Percentiles rank a stretch among this genome's conserved stretches.
phyloP scores from a whole-genome alignment of 2,888 invertebrate species.

The Drosophila cracens region DNA sequence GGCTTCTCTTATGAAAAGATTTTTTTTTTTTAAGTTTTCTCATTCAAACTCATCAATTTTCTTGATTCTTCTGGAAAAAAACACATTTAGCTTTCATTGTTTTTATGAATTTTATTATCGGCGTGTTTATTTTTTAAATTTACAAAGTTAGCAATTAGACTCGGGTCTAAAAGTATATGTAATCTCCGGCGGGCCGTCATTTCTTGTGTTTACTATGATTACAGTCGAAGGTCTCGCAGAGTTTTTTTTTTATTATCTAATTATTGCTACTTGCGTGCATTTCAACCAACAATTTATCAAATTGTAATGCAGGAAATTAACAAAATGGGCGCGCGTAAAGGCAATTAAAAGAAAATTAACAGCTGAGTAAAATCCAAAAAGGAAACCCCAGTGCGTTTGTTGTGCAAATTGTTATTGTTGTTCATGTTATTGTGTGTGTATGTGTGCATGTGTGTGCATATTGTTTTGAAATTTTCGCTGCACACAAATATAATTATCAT shows the following conservation, averaged over 20 bases:
- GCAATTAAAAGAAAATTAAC: slow-evolving; percentile 68
- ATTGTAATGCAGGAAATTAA: slow-evolving; percentile 55
- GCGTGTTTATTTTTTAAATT: background rate
- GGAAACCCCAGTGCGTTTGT: slow-evolving; percentile 36
- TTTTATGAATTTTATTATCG: background rate
- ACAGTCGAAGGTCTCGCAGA: background rate
- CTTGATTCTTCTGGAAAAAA: background rate
- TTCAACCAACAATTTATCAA: slow-evolving; percentile 49
- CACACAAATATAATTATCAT: slow-evolving; percentile 66
- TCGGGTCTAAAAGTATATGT: background rate
- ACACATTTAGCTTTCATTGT: background rate
- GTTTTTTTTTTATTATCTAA: slow-evolving; percentile 12
- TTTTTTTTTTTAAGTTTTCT: background rate
- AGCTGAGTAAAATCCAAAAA: slow-evolving; percentile 34
- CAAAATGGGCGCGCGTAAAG: slow-evolving; percentile 50
- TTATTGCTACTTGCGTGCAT: slow-evolving; percentile 25
- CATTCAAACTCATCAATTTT: background rate
- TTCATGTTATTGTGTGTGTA: background rate
- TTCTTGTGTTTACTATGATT: background rate
- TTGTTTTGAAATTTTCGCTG: slow-evolving; percentile 56
- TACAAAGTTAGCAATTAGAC: background rate
- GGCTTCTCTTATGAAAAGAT: background rate
- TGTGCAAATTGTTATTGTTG: slow-evolving; percentile 20
- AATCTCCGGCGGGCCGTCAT: background rate
- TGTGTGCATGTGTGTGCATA: slow-evolving; percentile 20